These are phyloP conservation scores for Caenorhabditis sp. DNA, from an alignment of 2,888 invertebrate species.

Conservation along the genomic window DNA sequence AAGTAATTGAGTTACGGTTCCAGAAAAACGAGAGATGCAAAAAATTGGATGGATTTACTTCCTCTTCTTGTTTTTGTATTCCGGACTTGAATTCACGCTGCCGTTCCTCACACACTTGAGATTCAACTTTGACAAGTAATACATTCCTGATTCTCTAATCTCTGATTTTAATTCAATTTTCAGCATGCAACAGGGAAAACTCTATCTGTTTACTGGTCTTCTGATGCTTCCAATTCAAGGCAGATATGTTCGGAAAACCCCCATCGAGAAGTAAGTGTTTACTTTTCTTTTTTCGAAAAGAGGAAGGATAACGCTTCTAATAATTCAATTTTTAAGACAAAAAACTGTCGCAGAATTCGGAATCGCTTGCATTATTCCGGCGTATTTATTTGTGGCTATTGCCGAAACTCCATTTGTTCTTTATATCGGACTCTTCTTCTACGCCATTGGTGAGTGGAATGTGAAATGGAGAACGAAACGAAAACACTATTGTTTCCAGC, in stretches of 20 bases:
- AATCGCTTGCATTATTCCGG: slow-evolving; percentile 90
- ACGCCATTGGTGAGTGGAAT: slow-evolving; percentile 91
- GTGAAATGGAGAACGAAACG: neutral
- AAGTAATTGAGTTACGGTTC: neutral
- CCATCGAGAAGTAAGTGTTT: slow-evolving; percentile 86
- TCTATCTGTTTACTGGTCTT: slow-evolving; percentile 95
- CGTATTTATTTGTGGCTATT: slow-evolving; percentile 91
- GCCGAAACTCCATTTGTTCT: slow-evolving; percentile 87
- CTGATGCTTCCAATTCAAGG: slow-evolving; percentile 94
- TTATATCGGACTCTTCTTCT: slow-evolving; percentile 91
- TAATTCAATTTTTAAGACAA: slow-evolving; percentile 65
- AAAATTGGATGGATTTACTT: slow-evolving; percentile 86
- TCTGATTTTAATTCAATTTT: slow-evolving; percentile 62
- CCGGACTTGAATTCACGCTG: slow-evolving; percentile 96
- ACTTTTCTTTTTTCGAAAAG: neutral
- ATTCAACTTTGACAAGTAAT: slow-evolving; percentile 89
- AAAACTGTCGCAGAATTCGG: slow-evolving; percentile 85
- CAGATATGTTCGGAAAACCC: slow-evolving; percentile 90
- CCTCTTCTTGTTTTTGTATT: slow-evolving; percentile 94
- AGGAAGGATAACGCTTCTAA: no score
- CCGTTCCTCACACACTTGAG: slow-evolving; percentile 96
- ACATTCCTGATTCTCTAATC: neutral
- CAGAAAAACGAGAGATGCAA: slow-evolving; percentile 73
- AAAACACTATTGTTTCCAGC: slow-evolving; percentile 83
- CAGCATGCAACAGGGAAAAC: slow-evolving; percentile 97